phyloP scores from a whole-genome alignment of 2,113 vertebrate species.

The Montifringilla adamsi region DNA sequence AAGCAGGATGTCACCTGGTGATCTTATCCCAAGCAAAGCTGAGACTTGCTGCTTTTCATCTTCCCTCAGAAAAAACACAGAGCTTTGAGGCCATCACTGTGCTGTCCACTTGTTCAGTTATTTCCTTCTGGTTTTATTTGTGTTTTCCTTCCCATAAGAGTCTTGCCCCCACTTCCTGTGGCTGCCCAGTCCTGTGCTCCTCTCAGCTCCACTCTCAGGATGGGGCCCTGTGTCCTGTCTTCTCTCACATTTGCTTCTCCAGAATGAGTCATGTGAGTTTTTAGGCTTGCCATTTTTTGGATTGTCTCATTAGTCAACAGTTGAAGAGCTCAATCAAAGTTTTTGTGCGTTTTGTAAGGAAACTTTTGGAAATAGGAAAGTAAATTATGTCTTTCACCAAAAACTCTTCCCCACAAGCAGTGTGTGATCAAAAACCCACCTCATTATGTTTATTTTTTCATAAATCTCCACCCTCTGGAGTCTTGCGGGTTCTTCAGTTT shows the following conservation, averaged over 20 bases:
- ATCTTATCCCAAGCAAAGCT: neutral
- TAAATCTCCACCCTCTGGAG: neutral
- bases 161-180: neutral
- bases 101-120: neutral
- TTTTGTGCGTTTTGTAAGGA: neutral
- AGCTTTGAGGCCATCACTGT: too few relatives aligned
- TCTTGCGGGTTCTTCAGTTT: neutral
- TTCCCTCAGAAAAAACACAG: neutral
- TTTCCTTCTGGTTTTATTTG: neutral
- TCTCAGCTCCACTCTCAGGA: neutral
- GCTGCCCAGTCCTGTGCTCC: neutral
- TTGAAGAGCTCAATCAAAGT: neutral
- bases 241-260: neutral
- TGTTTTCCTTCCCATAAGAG: neutral
- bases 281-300: neutral
- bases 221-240: neutral
- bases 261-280: neutral
- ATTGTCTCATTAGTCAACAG: neutral
- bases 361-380: neutral
- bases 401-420: neutral
- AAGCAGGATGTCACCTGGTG: neutral
- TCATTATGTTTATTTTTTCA: neutral
- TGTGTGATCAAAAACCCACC: neutral
- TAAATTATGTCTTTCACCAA: neutral
- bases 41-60: neutral